Conservation (phyloP, 2,113 vertebrate species). For the Himantopus leucocephalus region DNA sequence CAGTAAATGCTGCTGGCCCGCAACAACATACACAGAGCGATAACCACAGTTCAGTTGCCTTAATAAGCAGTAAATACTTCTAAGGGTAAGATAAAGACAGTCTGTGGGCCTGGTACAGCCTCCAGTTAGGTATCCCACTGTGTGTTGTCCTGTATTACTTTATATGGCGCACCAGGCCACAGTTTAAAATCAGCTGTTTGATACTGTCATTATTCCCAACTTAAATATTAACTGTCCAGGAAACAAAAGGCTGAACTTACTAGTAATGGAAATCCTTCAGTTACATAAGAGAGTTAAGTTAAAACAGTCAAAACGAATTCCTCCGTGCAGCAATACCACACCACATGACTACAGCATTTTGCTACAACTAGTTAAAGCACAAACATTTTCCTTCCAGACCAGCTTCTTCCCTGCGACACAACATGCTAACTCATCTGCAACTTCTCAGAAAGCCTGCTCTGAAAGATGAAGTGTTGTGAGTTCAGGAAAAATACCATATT, state of each 20-base stretch:
- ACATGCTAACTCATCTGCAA: background rate
- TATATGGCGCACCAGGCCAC: background rate
- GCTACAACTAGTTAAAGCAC: background rate
- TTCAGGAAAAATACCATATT: background rate
- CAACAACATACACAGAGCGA: background rate
- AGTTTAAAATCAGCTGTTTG: background rate
- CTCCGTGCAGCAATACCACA: background rate
- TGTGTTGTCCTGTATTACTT: background rate
- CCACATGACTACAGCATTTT: background rate
- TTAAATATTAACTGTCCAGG: background rate
- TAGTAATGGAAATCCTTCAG: background rate
- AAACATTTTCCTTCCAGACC: too few relatives aligned
- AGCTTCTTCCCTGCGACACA: background rate
- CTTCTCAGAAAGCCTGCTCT: background rate
- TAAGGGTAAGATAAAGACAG: background rate
- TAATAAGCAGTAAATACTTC: background rate
- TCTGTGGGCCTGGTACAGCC: background rate
- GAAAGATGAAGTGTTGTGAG: background rate
- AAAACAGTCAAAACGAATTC: background rate
- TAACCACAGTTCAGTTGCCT: background rate
- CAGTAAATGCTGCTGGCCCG: background rate
- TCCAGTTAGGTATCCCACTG: background rate
- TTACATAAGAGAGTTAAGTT: background rate
- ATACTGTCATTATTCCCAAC: background rate
- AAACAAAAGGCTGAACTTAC: conserved; percentile 8